Percentiles rank a stretch among this genome's conserved stretches.
These are phyloP conservation scores for Aleiodes sp. DNA, from an alignment of 1,140 invertebrate genomes.

Conservation along the genomic window DNA sequence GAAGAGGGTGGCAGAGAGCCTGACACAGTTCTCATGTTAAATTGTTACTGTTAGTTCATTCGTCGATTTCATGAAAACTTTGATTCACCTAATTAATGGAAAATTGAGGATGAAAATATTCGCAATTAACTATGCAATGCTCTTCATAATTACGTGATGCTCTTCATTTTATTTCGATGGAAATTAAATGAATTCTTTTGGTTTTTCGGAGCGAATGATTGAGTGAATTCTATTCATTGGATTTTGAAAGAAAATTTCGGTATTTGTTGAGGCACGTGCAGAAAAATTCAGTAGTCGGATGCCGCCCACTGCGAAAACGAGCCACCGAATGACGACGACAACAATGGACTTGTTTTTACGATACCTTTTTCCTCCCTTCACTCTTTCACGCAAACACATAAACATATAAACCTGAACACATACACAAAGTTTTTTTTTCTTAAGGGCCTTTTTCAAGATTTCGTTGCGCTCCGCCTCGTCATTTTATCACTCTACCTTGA, in stretches of 20 bases:
- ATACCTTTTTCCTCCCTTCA: conserved; percentile 27
- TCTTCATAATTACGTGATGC: too few species aligned
- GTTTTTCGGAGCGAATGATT: too few species aligned
- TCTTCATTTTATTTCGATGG: too few species aligned
- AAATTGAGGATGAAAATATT: too few species aligned
- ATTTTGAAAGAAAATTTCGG: neutral
- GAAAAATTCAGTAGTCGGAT: conserved; percentile 2
- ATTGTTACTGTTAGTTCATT: too few species aligned
- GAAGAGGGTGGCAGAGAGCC: too few species aligned
- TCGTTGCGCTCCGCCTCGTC: conserved; percentile 29
- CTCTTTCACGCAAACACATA: conserved; percentile 2
- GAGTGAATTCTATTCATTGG: too few species aligned
- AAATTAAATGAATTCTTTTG: too few species aligned
- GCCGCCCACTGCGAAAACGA: conserved; percentile 54
- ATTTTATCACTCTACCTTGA: conserved; percentile 30
- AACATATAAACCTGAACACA: neutral
- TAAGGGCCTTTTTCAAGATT: conserved; percentile 17
- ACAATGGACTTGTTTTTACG: conserved; percentile 62
- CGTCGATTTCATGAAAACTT: too few species aligned
- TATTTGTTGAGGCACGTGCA: conserved; percentile 9
- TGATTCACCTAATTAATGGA: too few species aligned
- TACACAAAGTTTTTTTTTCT: neutral
- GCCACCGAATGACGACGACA: conserved; percentile 48
- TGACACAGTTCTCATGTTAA: too few species aligned
- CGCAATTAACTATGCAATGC: too few species aligned